Evolutionary conservation across 2,113 vertebrate genomes (phyloP).

Genomic region (Perca fluviatilis): DNA sequence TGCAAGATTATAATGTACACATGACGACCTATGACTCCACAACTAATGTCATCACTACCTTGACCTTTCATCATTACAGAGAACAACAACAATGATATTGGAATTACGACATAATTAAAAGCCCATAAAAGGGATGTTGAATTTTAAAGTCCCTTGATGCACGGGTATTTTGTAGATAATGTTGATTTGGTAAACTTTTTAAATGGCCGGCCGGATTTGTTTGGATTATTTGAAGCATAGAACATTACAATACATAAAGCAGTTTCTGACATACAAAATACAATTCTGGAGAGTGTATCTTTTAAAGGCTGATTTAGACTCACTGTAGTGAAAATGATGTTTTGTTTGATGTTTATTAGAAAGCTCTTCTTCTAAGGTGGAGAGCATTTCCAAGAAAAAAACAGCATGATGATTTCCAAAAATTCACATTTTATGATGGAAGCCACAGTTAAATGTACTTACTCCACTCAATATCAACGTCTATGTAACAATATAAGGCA

Average conservation of each 20-base stretch:
- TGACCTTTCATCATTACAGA: background rate
- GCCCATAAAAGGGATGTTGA: background rate
- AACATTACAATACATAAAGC: background rate
- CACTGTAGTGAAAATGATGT: background rate
- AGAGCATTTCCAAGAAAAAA: background rate
- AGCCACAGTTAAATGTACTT: background rate
- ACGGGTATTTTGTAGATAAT: background rate
- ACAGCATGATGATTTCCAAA: background rate
- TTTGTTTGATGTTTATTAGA: background rate
- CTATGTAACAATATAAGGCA: background rate
- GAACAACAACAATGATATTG: background rate
- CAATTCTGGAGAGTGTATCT: background rate
- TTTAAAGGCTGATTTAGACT: background rate
- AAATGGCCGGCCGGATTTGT: background rate
- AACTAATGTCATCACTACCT: background rate
- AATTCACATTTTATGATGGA: background rate
- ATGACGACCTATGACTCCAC: background rate
- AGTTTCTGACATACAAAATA: background rate
- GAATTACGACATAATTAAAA: background rate
- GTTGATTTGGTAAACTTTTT: background rate
- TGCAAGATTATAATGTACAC: background rate
- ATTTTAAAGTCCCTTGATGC: background rate
- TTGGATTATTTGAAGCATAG: background rate
- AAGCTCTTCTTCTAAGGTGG: no score
- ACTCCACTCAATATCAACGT: background rate